These are phyloP conservation scores for Pelobates cultripes DNA, from an alignment of 2,797 vertebrate species.

Conservation along the genomic window DNA sequence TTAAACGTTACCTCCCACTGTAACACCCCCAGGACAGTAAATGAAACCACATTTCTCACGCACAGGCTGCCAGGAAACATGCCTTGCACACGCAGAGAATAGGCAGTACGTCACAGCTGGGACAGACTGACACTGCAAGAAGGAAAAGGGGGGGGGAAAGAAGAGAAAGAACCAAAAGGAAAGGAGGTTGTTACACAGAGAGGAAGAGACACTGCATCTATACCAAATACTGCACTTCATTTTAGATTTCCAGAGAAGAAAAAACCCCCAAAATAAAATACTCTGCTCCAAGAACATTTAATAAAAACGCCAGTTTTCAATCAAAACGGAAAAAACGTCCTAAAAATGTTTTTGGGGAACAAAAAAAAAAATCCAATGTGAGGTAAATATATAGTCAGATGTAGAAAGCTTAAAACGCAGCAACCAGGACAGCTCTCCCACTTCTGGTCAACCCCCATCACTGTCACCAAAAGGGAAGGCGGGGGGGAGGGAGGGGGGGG, in stretches of 20 bases:
- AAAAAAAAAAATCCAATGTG: slow-evolving; percentile 30
- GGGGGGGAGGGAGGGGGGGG: slow-evolving; percentile 1
- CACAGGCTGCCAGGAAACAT: slow-evolving; percentile 52
- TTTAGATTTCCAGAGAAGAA: background rate
- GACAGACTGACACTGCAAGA: slow-evolving; percentile 16
- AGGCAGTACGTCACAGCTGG: slow-evolving; percentile 40
- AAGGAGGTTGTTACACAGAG: background rate
- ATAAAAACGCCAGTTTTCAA: slow-evolving; percentile 35
- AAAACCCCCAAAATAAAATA: background rate
- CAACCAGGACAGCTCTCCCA: slow-evolving; percentile 18
- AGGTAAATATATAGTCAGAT: slow-evolving; percentile 50
- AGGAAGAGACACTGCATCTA: slow-evolving; percentile 1
- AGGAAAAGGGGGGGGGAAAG: background rate
- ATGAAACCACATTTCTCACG: slow-evolving; percentile 45
- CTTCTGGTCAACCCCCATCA: slow-evolving; percentile 20
- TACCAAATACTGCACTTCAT: slow-evolving; percentile 41
- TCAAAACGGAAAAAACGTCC: background rate
- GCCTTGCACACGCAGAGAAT: slow-evolving; percentile 40
- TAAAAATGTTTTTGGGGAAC: slow-evolving; percentile 20
- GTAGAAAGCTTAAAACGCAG: slow-evolving; percentile 41
- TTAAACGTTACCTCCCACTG: slow-evolving; percentile 20
- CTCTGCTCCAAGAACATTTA: slow-evolving; percentile 29
- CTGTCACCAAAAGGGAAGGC: slow-evolving; percentile 2
- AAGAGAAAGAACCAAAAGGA: background rate
- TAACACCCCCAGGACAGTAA: slow-evolving; percentile 36